Percentiles rank a stretch among this genome's conserved stretches.
These are phyloP conservation scores for Galbula dea DNA, from an alignment of 2,113 vertebrate species.

Conservation along the genomic window DNA sequence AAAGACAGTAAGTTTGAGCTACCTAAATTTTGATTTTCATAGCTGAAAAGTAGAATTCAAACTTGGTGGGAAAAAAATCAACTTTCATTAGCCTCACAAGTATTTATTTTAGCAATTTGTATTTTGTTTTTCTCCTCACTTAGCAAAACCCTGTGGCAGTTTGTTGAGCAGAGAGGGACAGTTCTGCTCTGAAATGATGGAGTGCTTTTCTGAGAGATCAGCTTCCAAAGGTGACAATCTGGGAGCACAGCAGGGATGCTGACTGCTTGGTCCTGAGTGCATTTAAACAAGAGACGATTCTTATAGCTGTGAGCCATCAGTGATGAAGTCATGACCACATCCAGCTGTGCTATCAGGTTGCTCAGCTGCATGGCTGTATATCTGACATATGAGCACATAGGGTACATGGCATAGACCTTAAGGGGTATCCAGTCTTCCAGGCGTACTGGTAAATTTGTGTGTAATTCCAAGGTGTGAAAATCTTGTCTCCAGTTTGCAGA, in stretches of 20 bases:
- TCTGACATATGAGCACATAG: not conserved
- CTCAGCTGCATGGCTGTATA: not conserved
- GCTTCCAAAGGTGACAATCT: constrained; percentile 11
- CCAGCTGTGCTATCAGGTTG: constrained; percentile 8
- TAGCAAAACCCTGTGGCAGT: not conserved
- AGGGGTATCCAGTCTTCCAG: not conserved
- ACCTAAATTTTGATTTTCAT: not conserved
- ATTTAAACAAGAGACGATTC: constrained; percentile 1
- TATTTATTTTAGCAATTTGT: not conserved
- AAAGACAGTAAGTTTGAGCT: not conserved
- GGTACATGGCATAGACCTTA: not conserved
- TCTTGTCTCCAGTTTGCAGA: not conserved
- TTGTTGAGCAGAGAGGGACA: not conserved
- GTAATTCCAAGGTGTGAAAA: not conserved
- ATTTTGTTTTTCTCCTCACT: not conserved
- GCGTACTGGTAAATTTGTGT: not conserved
- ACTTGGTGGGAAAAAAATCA: not conserved
- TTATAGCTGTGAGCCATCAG: not conserved
- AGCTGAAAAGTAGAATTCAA: constrained; percentile 6
- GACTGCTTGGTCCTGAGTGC: not conserved
- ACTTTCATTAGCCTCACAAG: not conserved
- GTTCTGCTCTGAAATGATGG: not conserved
- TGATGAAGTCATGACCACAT: not conserved
- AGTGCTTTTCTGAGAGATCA: not conserved
- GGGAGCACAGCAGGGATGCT: not conserved